Evolutionary conservation across 2,888 invertebrate species (phyloP).

Genomic region (Glyphotaelius pellucidus): DNA sequence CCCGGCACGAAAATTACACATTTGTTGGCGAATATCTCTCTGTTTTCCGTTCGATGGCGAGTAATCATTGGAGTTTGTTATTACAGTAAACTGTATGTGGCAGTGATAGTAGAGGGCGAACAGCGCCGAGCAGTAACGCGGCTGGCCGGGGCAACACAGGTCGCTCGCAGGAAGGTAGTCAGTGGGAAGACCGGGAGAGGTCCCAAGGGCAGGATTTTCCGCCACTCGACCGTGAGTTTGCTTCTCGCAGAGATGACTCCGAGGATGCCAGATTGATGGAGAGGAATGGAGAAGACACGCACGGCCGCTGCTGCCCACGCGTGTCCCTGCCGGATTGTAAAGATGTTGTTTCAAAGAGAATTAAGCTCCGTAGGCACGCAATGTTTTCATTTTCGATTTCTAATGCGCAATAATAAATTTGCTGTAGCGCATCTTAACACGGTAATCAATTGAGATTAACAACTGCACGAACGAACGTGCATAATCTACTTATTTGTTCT

Average conservation of each 20-base stretch:
- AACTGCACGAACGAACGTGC: neutral
- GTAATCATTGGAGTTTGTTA: neutral
- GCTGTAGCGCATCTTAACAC: neutral
- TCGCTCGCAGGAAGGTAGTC: neutral
- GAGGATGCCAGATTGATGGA: neutral
- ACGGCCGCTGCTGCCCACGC: neutral
- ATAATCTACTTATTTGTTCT: neutral
- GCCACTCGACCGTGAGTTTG: neutral
- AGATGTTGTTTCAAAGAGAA: neutral
- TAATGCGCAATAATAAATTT: neutral
- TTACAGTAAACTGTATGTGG: constrained; percentile 9
- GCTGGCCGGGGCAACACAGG: neutral
- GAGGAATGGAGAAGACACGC: neutral
- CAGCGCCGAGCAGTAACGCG: neutral
- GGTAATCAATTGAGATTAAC: neutral
- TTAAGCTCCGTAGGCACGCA: neutral
- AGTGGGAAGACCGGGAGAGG: neutral
- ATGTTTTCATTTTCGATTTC: neutral
- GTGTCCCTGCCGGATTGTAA: constrained; percentile 14
- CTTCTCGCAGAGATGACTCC: neutral
- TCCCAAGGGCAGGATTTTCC: neutral
- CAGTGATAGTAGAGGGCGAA: neutral
- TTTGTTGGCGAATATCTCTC: neutral
- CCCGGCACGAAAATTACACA: neutral
- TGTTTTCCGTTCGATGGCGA: constrained; percentile 6